Conservation (phyloP, 2,797 vertebrate species). For the Cuculus canorus region DNA sequence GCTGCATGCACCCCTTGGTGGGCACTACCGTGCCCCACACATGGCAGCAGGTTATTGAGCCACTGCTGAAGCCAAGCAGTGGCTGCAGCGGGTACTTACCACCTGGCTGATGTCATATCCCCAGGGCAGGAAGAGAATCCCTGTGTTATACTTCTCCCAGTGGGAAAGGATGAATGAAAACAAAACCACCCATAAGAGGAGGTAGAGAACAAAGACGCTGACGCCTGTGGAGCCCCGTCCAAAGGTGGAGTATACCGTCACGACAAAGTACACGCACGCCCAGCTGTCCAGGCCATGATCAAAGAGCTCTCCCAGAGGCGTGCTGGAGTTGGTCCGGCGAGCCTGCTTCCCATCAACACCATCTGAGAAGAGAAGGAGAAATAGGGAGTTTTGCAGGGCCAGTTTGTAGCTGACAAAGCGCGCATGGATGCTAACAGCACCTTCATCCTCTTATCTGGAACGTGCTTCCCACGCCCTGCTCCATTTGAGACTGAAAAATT, state of each 20-base stretch:
- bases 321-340: slow-evolving; percentile 94
- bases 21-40: background rate
- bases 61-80: background rate
- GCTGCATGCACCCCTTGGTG: accelerated
- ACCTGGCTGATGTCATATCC: slow-evolving; percentile 98
- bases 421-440: accelerated
- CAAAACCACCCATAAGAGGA: slow-evolving; percentile 95
- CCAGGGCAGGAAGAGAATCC: slow-evolving; percentile 97
- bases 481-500: background rate
- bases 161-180: slow-evolving; percentile 99
- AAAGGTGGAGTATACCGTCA: slow-evolving; percentile 96
- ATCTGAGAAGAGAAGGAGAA: slow-evolving; percentile 76
- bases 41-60: accelerated
- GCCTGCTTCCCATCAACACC: slow-evolving; percentile 98
- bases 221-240: slow-evolving; percentile 90
- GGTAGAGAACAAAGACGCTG: slow-evolving; percentile 87
- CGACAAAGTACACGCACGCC: slow-evolving; percentile 96
- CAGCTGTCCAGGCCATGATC: slow-evolving; percentile 98
- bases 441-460: accelerated
- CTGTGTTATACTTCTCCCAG: slow-evolving; percentile 99
- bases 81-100: slow-evolving; percentile 74
- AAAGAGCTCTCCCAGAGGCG: slow-evolving; percentile 95
- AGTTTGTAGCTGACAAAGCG: background rate
- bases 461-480: background rate
- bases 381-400: accelerated